phyloP scores from a whole-genome alignment of 64 coral and sea anemone genomes.

The Dendrophyllia cribrosa region DNA sequence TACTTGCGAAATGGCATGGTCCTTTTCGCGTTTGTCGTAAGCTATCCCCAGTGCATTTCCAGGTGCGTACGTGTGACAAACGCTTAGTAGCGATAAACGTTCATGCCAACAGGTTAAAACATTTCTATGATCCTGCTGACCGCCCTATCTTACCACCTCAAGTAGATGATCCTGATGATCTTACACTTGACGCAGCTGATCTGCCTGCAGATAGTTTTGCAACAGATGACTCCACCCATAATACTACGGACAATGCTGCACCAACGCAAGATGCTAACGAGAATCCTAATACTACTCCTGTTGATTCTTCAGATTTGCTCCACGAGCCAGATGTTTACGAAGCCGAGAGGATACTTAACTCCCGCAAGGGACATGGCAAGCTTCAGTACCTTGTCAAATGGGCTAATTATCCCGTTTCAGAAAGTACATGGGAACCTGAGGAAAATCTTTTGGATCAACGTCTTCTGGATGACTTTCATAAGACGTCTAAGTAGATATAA shows the following conservation, averaged over 20 bases:
- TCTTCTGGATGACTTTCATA: background rate
- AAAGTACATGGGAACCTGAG: slow-evolving; percentile 35
- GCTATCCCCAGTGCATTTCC: slow-evolving; percentile 32
- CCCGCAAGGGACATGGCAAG: slow-evolving; percentile 12
- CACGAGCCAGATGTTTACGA: background rate
- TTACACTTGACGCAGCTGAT: background rate
- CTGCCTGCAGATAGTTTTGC: slow-evolving; percentile 8
- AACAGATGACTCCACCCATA: background rate
- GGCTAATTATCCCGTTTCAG: background rate
- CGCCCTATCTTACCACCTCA: background rate
- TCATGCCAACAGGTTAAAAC: slow-evolving; percentile 58
- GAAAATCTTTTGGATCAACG: slow-evolving; percentile 51
- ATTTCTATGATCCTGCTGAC: slow-evolving; percentile 31
- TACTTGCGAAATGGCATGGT: slow-evolving; percentile 37
- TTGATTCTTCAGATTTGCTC: background rate
- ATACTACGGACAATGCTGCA: no score
- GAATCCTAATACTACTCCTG: background rate
- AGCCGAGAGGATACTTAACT: slow-evolving; percentile 32
- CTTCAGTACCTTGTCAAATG: slow-evolving; percentile 54
- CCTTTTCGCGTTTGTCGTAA: background rate
- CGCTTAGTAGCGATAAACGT: slow-evolving; percentile 17
- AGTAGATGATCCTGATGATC: background rate
- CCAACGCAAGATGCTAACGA: background rate
- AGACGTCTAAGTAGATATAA: no score
- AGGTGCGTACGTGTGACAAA: slow-evolving; percentile 31